These are phyloP conservation scores for Rotaria socialis DNA, from an alignment of 2,888 invertebrate genomes.

Conservation along the genomic window DNA sequence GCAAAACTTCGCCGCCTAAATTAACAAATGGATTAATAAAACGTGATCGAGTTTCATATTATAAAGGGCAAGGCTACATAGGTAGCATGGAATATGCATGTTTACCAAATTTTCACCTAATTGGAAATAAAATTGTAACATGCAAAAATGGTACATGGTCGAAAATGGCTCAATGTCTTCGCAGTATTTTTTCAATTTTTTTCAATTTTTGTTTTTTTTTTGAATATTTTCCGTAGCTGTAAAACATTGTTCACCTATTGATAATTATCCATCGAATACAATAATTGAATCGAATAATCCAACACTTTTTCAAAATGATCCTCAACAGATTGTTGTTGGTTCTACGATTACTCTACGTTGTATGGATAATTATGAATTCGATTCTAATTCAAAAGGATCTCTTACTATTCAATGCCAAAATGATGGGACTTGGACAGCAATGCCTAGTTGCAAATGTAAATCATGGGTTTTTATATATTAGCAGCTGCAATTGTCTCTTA, in stretches of 20 bases:
- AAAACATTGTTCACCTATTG: background rate
- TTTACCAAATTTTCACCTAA: background rate
- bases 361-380: background rate
- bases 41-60: slow-evolving; percentile 21
- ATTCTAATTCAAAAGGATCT: background rate
- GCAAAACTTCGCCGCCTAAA: background rate
- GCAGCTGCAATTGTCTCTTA: too few relatives aligned
- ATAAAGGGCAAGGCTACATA: background rate
- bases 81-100: slow-evolving; percentile 38
- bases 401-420: background rate
- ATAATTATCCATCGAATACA: background rate
- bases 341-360: background rate
- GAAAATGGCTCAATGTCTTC: background rate
- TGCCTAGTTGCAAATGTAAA: slow-evolving; percentile 13
- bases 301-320: background rate
- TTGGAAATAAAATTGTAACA: slow-evolving; percentile 33
- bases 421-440: background rate
- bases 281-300: background rate
- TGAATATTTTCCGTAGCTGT: background rate
- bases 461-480: background rate
- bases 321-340: slow-evolving; percentile 28
- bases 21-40: background rate
- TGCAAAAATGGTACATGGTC: slow-evolving; percentile 40
- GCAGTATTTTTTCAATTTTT: background rate
- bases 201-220: background rate